Base-by-base conservation (phyloP, 1,140 invertebrate species). In the Drosophila nasuta region DNA sequence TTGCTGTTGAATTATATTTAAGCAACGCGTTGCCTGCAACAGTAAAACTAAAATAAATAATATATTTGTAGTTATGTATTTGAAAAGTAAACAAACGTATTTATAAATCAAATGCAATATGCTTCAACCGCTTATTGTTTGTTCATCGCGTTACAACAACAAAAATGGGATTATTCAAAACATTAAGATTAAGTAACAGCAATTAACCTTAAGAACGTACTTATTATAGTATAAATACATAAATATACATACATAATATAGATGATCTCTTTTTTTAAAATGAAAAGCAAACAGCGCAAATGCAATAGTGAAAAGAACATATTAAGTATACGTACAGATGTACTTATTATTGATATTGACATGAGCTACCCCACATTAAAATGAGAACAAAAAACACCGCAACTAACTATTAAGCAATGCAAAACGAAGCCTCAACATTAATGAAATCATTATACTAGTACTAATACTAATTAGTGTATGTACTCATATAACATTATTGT, bases 41-140 rank as follows among this genome's bases (percentile, higher is more conserved):
- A 75, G 70, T 74, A 72, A 71, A 71, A 57, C 54, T 58, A 57
- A 79, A 56, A 41, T n/a, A 52, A 57, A 3, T 25, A 17, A 73
- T 49, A 52, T 75, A 81, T 48, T 59, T 71, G 79, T 86, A 88
- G 76, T 57, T 68, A 81, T 69, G 58, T 80, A 82, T 62, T 74
- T 77, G 72, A 78, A 75, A 60, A 60, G 15, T 79, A 49, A 68
- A 76, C 28, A 66, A 66, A 15, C 17, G 43, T 43, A 81, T 65
- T 64, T 58, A 67, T 45, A 45, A 82, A 80, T 74, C 49, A 87
- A 79, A 70, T 77, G 25, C 62, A 77, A 76, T 72, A 72, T 68
- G 82, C 82, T 85, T 85, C 43, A 81, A 54, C 51, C 67, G 83
- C 83, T 89, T 89, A 75, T 89, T 89, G 81, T 83, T 88, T 78